These are phyloP conservation scores for Acrobasis consociella DNA, from an alignment of 2,888 invertebrate genomes.

Conservation along the genomic window DNA sequence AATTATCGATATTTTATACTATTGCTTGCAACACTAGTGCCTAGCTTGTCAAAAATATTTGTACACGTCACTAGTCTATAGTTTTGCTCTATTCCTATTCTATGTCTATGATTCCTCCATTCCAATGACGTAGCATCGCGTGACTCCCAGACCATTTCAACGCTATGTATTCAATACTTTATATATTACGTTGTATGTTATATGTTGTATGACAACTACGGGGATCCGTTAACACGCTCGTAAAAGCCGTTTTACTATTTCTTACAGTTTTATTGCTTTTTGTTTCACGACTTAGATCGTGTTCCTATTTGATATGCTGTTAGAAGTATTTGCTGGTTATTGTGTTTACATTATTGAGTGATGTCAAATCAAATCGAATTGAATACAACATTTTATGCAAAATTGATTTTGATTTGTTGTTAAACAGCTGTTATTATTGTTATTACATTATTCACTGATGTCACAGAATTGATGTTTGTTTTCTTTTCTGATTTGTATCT, in stretches of 20 bases:
- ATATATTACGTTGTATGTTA: constrained; percentile 16
- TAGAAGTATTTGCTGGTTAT: background rate
- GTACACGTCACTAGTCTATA: no score
- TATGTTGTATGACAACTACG: constrained; percentile 14
- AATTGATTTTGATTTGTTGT: no score
- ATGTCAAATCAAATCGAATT: no score
- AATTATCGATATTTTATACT: no score
- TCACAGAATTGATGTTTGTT: no score
- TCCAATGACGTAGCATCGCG: constrained; percentile 5
- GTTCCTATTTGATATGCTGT: background rate
- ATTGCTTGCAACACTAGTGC: no score
- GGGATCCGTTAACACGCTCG: constrained; percentile 20
- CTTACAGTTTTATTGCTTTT: constrained; percentile 16
- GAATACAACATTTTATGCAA: no score
- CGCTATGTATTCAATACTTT: constrained; percentile 14
- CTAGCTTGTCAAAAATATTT: no score
- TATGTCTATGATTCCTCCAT: no score
- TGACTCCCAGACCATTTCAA: constrained; percentile 7
- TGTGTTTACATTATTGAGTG: background rate
- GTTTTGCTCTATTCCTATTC: background rate
- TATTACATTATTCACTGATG: no score
- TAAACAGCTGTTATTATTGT: no score
- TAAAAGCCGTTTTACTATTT: constrained; percentile 15
- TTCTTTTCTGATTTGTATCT: no score
- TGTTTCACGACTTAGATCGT: background rate